Evolutionary conservation across 2,113 vertebrate genomes (phyloP).

Genomic region (Phoenicopterus ruber): DNA sequence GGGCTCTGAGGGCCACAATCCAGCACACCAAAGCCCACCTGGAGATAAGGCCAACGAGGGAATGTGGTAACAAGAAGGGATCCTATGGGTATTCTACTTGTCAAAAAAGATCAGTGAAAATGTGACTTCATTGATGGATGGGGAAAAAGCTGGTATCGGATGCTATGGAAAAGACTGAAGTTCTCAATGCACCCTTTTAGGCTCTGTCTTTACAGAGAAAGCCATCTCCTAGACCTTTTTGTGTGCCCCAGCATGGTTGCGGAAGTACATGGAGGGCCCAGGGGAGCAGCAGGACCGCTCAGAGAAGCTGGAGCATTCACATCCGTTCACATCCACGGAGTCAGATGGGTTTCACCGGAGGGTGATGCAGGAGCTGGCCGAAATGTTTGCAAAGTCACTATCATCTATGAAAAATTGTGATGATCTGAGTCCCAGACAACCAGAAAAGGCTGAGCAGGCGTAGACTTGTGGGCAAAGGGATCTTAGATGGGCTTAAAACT

Average conservation of each 20-base stretch:
- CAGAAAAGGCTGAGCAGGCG: neutral
- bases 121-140: neutral
- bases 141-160: neutral
- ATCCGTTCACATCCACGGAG: neutral
- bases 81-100: neutral
- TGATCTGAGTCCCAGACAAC: neutral
- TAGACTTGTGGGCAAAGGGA: neutral
- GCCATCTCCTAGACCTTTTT: neutral
- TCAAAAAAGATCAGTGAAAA: neutral
- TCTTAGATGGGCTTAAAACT: neutral
- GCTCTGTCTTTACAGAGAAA: neutral
- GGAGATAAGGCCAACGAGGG: neutral
- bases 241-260: neutral
- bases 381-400: neutral
- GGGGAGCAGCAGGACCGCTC: neutral
- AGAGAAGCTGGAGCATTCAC: neutral
- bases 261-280: neutral
- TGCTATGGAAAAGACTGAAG: neutral
- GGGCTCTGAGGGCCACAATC: neutral
- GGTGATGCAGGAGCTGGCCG: neutral
- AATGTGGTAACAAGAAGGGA: neutral
- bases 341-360: neutral
- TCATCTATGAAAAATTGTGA: neutral
- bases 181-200: neutral
- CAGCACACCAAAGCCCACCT: neutral